phyloP scores from a whole-genome alignment of 35 echinoderm and acorn worm species.

The Stichopus chloronotus region DNA sequence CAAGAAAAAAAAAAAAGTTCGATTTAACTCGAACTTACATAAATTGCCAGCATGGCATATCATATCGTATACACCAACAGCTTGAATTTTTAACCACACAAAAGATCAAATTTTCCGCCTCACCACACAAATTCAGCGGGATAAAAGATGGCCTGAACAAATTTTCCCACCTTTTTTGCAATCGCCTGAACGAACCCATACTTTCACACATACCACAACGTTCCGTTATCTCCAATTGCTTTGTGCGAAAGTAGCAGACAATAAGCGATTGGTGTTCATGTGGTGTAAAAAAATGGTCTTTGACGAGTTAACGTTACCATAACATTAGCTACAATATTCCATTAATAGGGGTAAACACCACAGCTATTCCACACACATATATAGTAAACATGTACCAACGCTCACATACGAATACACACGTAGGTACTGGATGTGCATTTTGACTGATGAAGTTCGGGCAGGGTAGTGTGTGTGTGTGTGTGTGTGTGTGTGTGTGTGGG shows the following conservation, averaged over 20 bases:
- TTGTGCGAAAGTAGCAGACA: background rate
- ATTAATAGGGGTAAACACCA: no score
- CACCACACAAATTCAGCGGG: constrained; percentile 8
- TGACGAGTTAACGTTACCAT: background rate
- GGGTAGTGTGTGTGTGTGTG: no score
- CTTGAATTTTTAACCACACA: background rate
- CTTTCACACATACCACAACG: background rate
- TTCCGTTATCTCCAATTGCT: background rate
- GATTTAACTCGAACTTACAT: no score
- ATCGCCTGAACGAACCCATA: constrained; percentile 7
- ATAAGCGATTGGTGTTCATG: background rate
- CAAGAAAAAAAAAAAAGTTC: no score
- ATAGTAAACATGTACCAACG: no score
- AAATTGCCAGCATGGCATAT: background rate
- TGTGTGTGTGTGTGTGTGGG: no score
- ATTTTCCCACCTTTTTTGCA: constrained; percentile 31
- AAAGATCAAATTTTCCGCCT: constrained; percentile 54
- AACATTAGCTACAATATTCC: background rate
- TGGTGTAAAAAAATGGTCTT: background rate
- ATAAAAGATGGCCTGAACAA: background rate
- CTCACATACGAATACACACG: no score
- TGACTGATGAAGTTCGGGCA: no score
- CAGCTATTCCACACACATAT: no score
- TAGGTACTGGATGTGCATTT: no score
- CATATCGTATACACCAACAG: constrained; percentile 15